Percentiles rank a stretch among this genome's conserved stretches.
Conservation (phyloP, 35 echinoderm and acorn worm genomes). For the Apostichopus parvimensis region DNA sequence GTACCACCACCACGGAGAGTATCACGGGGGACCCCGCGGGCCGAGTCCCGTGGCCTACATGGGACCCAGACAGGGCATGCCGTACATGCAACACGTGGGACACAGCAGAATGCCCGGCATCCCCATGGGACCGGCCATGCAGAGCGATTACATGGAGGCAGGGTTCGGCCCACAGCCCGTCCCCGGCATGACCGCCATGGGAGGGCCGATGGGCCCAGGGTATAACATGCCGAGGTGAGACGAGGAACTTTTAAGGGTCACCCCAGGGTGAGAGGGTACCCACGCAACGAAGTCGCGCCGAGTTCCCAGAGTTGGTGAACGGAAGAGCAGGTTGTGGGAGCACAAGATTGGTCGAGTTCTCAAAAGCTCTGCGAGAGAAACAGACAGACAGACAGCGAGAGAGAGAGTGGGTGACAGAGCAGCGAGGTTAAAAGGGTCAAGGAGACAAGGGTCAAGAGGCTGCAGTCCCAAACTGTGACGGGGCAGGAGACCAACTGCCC, state of each 20-base stretch:
- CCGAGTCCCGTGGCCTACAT: conserved; percentile 54
- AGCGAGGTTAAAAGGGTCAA: too few relatives aligned
- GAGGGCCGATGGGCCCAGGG: conserved; percentile 58
- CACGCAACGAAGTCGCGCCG: neutral
- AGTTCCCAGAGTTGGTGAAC: neutral
- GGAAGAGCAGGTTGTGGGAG: neutral
- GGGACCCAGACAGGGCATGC: conserved; percentile 48
- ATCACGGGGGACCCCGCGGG: conserved; percentile 50
- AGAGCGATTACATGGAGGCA: conserved; percentile 61
- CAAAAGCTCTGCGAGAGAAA: neutral
- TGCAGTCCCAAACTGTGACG: too few relatives aligned
- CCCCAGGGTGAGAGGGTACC: conserved; percentile 29
- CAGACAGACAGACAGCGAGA: neutral
- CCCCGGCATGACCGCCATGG: conserved; percentile 52
- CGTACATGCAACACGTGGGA: conserved; percentile 64
- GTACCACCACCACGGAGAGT: conserved; percentile 52
- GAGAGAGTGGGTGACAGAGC: neutral
- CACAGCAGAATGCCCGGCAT: conserved; percentile 58
- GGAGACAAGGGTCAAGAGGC: too few relatives aligned
- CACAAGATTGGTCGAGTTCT: neutral
- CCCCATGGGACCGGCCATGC: conserved; percentile 53
- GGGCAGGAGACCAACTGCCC: too few relatives aligned
- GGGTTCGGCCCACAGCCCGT: conserved; percentile 62
- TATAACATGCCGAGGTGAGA: conserved; percentile 74
- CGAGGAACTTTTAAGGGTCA: neutral